Evolutionary conservation across 2,113 vertebrate genomes (phyloP).

Genomic region (Dasyornis broadbenti): DNA sequence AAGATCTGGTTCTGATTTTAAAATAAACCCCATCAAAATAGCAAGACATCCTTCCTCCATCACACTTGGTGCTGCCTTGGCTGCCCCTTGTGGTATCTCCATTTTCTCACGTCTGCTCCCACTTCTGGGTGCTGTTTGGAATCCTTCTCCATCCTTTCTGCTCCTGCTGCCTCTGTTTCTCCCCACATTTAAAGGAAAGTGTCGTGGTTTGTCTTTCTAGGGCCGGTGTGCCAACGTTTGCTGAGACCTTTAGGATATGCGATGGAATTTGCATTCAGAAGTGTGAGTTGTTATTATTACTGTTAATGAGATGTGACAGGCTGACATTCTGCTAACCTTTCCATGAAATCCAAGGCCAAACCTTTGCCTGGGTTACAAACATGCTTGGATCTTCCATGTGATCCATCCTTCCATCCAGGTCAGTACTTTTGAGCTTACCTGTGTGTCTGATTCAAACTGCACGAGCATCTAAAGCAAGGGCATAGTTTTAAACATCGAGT

Average conservation of each 20-base stretch:
- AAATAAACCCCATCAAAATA: not conserved
- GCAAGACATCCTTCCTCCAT: not conserved
- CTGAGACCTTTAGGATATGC: not conserved
- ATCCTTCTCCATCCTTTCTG: not conserved
- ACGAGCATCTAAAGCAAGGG: not conserved
- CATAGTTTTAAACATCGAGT: not conserved
- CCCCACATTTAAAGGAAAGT: not conserved
- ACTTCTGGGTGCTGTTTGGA: not conserved
- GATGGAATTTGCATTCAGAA: not conserved
- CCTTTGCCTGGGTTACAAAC: not conserved
- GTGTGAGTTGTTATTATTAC: not conserved
- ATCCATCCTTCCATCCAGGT: not conserved
- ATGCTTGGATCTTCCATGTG: not conserved
- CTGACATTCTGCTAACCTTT: slow-evolving; percentile 23
- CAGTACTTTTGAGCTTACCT: not conserved
- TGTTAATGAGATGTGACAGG: slow-evolving; percentile 19
- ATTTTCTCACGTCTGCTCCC: not conserved
- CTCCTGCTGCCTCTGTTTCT: not conserved
- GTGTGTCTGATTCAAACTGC: not conserved
- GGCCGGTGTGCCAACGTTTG: not conserved
- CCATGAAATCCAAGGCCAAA: not conserved
- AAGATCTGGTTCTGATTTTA: not conserved
- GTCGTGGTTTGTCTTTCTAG: not conserved
- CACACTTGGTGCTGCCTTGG: not conserved
- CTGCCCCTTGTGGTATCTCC: not conserved